Evolutionary conservation across 1,140 invertebrate genomes (phyloP).

Genomic region (Pseudomyrmex concolor): DNA sequence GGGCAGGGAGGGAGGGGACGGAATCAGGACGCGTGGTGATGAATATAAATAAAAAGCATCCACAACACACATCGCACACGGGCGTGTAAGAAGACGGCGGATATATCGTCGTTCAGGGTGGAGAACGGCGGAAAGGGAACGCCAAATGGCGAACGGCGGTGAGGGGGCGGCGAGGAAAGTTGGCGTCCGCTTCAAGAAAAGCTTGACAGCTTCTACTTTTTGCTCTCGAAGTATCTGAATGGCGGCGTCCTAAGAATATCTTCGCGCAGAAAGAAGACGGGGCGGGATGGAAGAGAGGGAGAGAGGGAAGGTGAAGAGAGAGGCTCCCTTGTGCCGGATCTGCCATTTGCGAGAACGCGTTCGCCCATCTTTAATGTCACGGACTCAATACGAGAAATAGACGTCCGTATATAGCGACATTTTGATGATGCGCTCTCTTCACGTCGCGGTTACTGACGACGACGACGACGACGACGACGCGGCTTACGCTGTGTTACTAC

Average conservation of each 20-base stretch:
- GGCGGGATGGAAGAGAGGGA: neutral
- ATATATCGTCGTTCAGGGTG: neutral
- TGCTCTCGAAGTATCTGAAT: conserved; percentile 65
- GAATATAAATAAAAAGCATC: conserved; percentile 27
- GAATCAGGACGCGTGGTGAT: conserved; percentile 39
- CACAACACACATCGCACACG: neutral
- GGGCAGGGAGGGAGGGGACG: neutral
- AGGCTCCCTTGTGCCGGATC: conserved; percentile 60
- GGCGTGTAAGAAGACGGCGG: neutral
- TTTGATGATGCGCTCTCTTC: conserved; percentile 39
- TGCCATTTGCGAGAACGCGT: conserved; percentile 60
- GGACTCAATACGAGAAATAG: conserved; percentile 60
- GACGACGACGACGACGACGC: conserved; percentile 5
- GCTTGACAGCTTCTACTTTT: conserved; percentile 66
- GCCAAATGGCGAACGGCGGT: neutral
- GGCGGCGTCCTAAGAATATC: conserved; percentile 67
- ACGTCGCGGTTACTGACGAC: conserved; percentile 27
- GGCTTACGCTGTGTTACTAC: conserved; percentile 22
- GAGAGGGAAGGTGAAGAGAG: neutral
- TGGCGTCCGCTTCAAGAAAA: conserved; percentile 49
- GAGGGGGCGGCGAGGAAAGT: neutral
- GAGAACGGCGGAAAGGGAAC: conserved; percentile 8
- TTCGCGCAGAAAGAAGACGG: conserved; percentile 16
- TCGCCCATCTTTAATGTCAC: conserved; percentile 68
- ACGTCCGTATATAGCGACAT: conserved; percentile 41